These are phyloP conservation scores for Holcopasites calliopsidis DNA, from an alignment of 1,140 invertebrate genomes.

Conservation along the genomic window DNA sequence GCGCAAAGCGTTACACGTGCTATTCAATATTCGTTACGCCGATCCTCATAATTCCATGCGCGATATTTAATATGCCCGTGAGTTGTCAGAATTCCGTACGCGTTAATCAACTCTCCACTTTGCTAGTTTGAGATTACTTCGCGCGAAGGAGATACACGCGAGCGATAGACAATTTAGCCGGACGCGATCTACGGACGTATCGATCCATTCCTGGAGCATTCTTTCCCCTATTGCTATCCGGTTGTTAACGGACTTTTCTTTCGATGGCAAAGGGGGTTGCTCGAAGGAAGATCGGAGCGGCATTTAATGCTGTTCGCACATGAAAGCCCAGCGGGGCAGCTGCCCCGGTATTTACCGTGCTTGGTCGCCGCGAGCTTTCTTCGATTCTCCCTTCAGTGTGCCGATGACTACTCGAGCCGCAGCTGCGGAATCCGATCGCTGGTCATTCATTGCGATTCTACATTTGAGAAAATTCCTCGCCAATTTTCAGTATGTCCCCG, in stretches of 20 bases:
- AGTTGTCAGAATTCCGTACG: no score
- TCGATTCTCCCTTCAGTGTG: slow-evolving; percentile 31
- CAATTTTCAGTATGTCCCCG: not conserved
- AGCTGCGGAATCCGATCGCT: not conserved
- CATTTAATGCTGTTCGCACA: not conserved
- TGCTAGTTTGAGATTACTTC: no score
- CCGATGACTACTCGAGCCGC: slow-evolving; percentile 9
- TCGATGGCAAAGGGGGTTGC: not conserved
- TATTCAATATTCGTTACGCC: no score
- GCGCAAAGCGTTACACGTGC: no score
- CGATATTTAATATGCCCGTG: no score
- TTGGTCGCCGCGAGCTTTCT: slow-evolving; percentile 21
- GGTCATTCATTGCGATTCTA: not conserved
- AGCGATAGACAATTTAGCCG: not conserved
- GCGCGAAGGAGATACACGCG: no score
- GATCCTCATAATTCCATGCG: no score
- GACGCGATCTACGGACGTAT: not conserved
- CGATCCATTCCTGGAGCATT: no score
- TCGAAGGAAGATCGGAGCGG: not conserved
- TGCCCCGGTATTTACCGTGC: slow-evolving; percentile 18
- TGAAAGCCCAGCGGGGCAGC: slow-evolving; percentile 4
- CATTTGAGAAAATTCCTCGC: not conserved
- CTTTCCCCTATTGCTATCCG: not conserved
- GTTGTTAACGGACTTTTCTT: not conserved
- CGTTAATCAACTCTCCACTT: no score